These are phyloP conservation scores for Drosophila melanosoma DNA, from an alignment of 2,888 invertebrate genomes.

Conservation along the genomic window DNA sequence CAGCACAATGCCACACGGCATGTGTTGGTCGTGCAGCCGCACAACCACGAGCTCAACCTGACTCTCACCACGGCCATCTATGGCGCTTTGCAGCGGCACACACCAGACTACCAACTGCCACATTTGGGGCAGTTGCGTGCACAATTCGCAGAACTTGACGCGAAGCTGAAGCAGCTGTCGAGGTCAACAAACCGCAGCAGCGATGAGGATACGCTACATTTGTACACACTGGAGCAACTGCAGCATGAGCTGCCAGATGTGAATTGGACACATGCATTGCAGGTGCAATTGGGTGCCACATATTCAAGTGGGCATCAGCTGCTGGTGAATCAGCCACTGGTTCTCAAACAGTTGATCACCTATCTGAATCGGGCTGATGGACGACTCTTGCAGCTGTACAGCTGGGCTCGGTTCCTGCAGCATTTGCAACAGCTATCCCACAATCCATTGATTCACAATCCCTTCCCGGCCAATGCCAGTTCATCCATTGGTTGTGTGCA, in stretches of 20 bases:
- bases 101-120: slow-evolving; percentile 15
- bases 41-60: slow-evolving; percentile 51
- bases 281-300: slow-evolving; percentile 51
- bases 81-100: slow-evolving; percentile 45
- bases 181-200: slow-evolving; percentile 13
- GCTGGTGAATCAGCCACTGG: slow-evolving; percentile 57
- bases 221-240: slow-evolving; percentile 52
- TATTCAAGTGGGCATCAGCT: slow-evolving; percentile 55
- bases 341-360: slow-evolving; percentile 48
- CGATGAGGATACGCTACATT: slow-evolving; percentile 61
- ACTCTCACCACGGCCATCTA: slow-evolving; percentile 59
- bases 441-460: slow-evolving; percentile 46
- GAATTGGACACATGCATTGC: slow-evolving; percentile 66
- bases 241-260: slow-evolving; percentile 39
- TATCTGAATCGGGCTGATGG: slow-evolving; percentile 59
- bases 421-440: slow-evolving; percentile 66
- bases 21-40: slow-evolving; percentile 66
- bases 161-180: slow-evolving; percentile 44
- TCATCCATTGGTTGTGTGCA: slow-evolving; percentile 56
- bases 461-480: not conserved
- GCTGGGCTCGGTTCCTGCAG: slow-evolving; percentile 69
- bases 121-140: slow-evolving; percentile 20
- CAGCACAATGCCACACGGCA: slow-evolving; percentile 66
- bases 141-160: slow-evolving; percentile 60
- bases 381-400: slow-evolving; percentile 63